These are phyloP conservation scores for Morpho deidamia DNA, from an alignment of 2,888 invertebrate genomes.

Conservation along the genomic window DNA sequence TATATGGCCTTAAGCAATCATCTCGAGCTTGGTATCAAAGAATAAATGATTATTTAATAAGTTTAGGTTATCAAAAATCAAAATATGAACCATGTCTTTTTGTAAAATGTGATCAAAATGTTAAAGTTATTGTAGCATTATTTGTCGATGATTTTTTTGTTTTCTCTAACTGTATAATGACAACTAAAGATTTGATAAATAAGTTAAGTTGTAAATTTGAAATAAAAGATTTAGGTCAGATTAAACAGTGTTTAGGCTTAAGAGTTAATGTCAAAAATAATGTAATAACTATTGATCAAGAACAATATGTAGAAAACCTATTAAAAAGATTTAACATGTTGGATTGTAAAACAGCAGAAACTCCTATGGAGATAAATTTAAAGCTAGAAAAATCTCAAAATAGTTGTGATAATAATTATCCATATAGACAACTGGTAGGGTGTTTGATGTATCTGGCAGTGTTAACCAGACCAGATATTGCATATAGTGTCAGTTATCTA, in stretches of 20 bases:
- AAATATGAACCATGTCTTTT: slow-evolving; percentile 6
- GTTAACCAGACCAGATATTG: slow-evolving; percentile 4
- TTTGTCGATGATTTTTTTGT: slow-evolving; percentile 23
- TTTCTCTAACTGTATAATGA: slow-evolving; percentile 6
- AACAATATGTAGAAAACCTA: no score
- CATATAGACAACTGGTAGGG: no score
- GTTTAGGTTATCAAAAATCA: background rate
- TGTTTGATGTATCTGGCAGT: no score
- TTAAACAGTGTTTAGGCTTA: slow-evolving; percentile 9
- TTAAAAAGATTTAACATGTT: background rate
- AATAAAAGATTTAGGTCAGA: slow-evolving; percentile 8
- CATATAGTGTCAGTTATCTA: slow-evolving; percentile 14
- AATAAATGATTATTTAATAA: background rate
- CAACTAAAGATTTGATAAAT: slow-evolving; percentile 5
- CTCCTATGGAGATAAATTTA: no score
- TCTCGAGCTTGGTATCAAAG: background rate
- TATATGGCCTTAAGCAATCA: background rate
- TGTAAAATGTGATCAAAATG: background rate
- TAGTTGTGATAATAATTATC: no score
- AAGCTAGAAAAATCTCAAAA: no score
- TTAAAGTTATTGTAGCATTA: background rate
- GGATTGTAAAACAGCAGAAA: no score
- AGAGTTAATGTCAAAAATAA: slow-evolving; percentile 2
- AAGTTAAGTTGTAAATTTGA: slow-evolving; percentile 2
- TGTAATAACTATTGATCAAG: no score